These are phyloP conservation scores for Leptopilina syphax DNA, from an alignment of 2,888 invertebrate genomes.

Conservation along the genomic window DNA sequence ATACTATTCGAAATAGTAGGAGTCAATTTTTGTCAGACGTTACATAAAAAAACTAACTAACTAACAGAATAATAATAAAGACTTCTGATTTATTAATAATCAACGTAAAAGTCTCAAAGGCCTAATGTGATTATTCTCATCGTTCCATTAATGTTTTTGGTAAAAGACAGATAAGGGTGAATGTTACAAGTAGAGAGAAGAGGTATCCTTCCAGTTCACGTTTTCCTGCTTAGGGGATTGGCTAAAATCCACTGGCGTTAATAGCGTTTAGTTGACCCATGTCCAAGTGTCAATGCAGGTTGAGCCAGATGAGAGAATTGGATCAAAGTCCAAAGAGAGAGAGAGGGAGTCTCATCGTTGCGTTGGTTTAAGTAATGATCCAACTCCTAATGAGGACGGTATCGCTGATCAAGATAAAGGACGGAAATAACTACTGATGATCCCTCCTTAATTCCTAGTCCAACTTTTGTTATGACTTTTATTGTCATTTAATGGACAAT, in stretches of 20 bases:
- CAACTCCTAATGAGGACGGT: conserved; percentile 10
- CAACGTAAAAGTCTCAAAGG: conserved; percentile 44
- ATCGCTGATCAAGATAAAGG: neutral
- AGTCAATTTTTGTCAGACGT: too few relatives aligned
- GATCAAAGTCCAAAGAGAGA: conserved; percentile 29
- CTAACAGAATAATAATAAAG: too few relatives aligned
- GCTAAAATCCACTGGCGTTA: conserved; percentile 62
- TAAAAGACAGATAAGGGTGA: conserved; percentile 36
- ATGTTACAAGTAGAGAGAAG: conserved; percentile 47
- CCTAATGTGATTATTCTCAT: conserved; percentile 58
- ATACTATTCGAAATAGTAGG: too few relatives aligned
- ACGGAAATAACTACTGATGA: neutral
- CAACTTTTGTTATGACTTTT: neutral
- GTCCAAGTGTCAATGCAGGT: conserved; percentile 61
- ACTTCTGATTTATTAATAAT: conserved; percentile 51
- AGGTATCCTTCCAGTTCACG: conserved; percentile 46
- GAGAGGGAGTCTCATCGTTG: conserved; percentile 7
- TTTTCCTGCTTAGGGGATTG: conserved; percentile 58
- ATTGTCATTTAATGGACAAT: neutral
- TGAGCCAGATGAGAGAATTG: conserved; percentile 47
- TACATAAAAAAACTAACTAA: too few relatives aligned
- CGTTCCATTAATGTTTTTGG: conserved; percentile 47
- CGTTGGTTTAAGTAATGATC: conserved; percentile 42
- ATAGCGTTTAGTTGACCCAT: conserved; percentile 67
- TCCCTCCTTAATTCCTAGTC: neutral